Evolutionary conservation across 1,140 invertebrate genomes (phyloP).

Genomic region (Druon quercuslanigerum): DNA sequence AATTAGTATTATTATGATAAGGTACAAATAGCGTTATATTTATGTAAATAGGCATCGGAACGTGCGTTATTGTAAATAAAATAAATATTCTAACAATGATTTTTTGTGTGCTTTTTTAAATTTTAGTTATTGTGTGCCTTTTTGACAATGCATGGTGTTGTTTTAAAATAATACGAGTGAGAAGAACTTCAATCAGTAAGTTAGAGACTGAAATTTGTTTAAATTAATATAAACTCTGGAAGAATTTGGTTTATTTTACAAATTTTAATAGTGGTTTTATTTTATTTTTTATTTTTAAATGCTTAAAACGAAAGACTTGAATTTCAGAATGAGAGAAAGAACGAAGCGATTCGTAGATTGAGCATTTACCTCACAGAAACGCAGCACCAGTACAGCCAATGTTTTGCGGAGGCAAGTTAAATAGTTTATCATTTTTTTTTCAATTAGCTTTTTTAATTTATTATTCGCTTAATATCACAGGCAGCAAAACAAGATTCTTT

Average conservation of each 20-base stretch:
- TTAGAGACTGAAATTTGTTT: not conserved
- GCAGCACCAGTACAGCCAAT: constrained; percentile 68
- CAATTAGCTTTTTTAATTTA: constrained; percentile 17
- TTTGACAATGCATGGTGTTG: constrained; percentile 10
- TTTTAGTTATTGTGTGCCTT: constrained; percentile 3
- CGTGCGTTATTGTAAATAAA: constrained; percentile 26
- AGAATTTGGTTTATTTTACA: no score
- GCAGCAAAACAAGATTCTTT: constrained; percentile 65
- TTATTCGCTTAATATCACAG: constrained; percentile 47
- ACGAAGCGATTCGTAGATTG: constrained; percentile 61
- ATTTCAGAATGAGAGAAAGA: constrained; percentile 57
- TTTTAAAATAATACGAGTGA: not conserved
- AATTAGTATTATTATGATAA: not conserved
- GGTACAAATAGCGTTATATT: not conserved
- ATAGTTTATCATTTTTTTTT: constrained; percentile 29
- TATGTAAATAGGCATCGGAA: constrained; percentile 21
- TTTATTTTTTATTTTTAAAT: not conserved
- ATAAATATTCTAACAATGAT: constrained; percentile 16
- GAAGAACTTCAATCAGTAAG: not conserved
- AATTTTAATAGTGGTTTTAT: not conserved
- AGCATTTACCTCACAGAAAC: constrained; percentile 62
- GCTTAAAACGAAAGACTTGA: not conserved
- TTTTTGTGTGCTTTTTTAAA: constrained; percentile 8
- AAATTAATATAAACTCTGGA: no score
- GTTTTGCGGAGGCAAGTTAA: constrained; percentile 66